Base-by-base conservation (phyloP, 2,797 vertebrate genomes). In the Spinus olivaceus region DNA sequence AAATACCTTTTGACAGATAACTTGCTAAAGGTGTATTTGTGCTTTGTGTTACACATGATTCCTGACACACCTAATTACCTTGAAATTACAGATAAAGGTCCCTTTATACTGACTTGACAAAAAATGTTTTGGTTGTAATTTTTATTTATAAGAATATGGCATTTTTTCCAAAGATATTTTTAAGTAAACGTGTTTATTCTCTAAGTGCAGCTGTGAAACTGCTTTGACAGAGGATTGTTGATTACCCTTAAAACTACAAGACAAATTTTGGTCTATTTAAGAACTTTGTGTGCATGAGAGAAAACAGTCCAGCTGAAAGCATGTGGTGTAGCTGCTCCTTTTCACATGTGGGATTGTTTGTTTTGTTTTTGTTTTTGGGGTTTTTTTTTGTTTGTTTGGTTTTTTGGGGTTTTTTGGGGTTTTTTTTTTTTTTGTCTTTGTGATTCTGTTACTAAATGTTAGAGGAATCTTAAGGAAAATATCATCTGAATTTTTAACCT, bases 401-500 rank as follows among this genome's bases (percentile, higher is more conserved):
- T 83, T 44, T 37, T 35, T 35, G 33, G 33, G 35, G 10, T 37
- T 39, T 39, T 39, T 39, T 37, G 11, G 37, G 37, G 5, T 37
- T 39, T 39, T 39, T 39, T 30, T 60, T 92, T 35, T 86, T 85
- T 92, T 83, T 42, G 9, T 67, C 35, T 89, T 47, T 88, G 11
- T 51, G 23, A 88, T 80, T 91, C 80, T 80, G 10, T 96, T 96
- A 54, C 88, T 94, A 90, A 95, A 89, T 66, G 77, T 86, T 93
- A 80, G 60, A 49, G 79, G 57, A 86, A 85, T 90, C 92, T 50
- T 90, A 85, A 65, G 73, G 70, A 94, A 94, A 95, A 89, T 86
- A 95, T 54, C 84, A 83, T 96, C 88, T 93, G 86, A n/a, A 53
- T 94, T 96, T 96, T 90, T 96, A 95, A 96, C 96, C 94, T 92